phyloP scores from a whole-genome alignment of 30 jellyfish, hydroid and myxozoan genomes.

The Rhopilema esculentum region DNA sequence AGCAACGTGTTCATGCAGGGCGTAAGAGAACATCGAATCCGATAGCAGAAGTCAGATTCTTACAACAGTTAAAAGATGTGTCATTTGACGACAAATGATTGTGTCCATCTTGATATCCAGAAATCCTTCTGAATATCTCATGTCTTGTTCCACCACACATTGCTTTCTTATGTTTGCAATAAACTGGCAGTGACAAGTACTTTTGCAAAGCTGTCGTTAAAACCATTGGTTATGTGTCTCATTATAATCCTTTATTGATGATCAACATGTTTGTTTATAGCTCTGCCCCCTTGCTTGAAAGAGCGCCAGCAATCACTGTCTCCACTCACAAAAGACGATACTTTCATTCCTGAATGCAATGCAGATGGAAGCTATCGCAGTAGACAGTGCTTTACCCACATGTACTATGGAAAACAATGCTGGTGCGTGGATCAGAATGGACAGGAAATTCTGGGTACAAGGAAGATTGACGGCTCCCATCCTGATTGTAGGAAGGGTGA shows the following conservation, averaged over 20 bases:
- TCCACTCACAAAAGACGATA: constrained; percentile 88
- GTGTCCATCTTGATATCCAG: too few species aligned
- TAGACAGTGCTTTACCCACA: constrained; percentile 95
- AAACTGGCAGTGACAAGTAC: too few species aligned
- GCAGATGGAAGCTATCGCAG: constrained; percentile 93
- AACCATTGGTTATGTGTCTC: neutral
- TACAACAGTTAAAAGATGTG: too few species aligned
- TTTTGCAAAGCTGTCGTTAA: too few species aligned
- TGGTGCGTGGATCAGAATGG: constrained; percentile 99
- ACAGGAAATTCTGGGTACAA: constrained; percentile 95
- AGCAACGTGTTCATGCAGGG: too few species aligned
- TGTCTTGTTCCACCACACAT: too few species aligned
- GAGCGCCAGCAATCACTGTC: constrained; percentile 84
- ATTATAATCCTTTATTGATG: neutral
- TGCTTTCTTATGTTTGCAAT: too few species aligned
- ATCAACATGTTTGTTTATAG: constrained; percentile 7
- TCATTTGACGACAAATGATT: too few species aligned
- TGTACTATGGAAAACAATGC: constrained; percentile 96
- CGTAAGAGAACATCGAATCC: too few species aligned
- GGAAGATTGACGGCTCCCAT: constrained; percentile 98
- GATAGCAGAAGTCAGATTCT: too few species aligned
- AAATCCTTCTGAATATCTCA: too few species aligned
- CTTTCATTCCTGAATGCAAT: constrained; percentile 92
- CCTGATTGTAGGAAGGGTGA: constrained; percentile 97
- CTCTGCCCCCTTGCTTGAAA: constrained; percentile 83